Evolutionary conservation across 64 coral and sea anemone species (phyloP), one percentile per base, ranked within the genome.

Genomic region (Astreopora myriophthalma): DNA sequence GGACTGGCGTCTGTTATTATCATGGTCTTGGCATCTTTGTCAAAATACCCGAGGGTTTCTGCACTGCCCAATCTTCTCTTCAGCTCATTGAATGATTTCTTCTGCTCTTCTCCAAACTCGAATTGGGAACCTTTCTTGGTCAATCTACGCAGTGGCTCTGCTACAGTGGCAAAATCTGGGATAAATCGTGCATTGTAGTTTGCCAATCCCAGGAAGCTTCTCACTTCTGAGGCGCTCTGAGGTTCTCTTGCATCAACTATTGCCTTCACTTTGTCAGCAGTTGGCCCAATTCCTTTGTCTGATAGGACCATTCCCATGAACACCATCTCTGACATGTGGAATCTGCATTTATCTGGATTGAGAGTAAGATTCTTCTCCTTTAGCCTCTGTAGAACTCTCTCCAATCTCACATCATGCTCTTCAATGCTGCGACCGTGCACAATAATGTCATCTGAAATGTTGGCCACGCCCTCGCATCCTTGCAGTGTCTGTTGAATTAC

Each of bases 391-490:
- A 67, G 25, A 13, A 79, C 74, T n/a, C n/a, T n/a, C n/a, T n/a
- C n/a, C n/a, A 89, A 39, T n/a, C 62, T 64, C 11, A 24, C 13
- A 22, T 89, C 71, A 20, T 89, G 86, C 36, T 89, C 86, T 30
- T 89, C 71, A 22, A 48, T 73, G 10, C 1, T 76, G 8, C 35
- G 55, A 1, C 69, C 86, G 75, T 89, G 70, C 16, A 89, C 48
- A 20, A 75, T 89, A 9, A 89, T 89, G 39, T 76, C 69, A 42
- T 89, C 71, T 8, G 42, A 76, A n/a, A 89, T 89, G 73, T 86
- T 86, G 7, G 19, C 58, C 23, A 65, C 63, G 8, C 5, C 63
- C n/a, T 71, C 84, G 27, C 85, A 51, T 6, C 26, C 25, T 48
- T 14, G 24, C 2, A 87, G 20, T 16, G 52, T 25, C 57, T 89